phyloP scores from a whole-genome alignment of 2,113 vertebrate species.

The Calypte anna region DNA sequence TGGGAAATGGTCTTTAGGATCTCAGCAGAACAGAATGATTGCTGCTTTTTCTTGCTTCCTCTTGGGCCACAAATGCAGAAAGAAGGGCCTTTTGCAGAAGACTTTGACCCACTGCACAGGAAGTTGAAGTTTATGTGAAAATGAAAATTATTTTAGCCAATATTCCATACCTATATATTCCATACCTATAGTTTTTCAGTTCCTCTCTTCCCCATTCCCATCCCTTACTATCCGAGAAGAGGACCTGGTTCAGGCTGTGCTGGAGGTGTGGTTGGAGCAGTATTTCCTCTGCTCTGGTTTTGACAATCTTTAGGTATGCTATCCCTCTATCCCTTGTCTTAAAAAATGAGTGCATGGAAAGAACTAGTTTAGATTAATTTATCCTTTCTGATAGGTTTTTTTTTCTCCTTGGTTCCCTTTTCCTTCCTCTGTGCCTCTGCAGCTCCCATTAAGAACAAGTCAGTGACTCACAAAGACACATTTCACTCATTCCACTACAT shows the following conservation, averaged over 20 bases:
- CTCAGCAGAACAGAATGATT: not conserved
- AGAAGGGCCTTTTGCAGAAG: conserved; percentile 31
- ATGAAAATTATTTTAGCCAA: not conserved
- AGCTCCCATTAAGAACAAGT: conserved; percentile 46
- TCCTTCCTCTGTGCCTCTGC: conserved; percentile 2
- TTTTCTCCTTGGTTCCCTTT: conserved; percentile 13
- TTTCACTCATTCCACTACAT: conserved; percentile 60
- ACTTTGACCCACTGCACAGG: not conserved
- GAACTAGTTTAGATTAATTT: conserved; percentile 10
- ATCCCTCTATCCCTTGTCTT: not conserved
- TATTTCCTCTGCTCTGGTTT: not conserved
- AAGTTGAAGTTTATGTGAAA: conserved; percentile 8
- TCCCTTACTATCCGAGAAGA: not conserved
- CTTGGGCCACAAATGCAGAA: not conserved
- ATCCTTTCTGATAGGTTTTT: not conserved
- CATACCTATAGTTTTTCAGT: not conserved
- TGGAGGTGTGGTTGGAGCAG: not conserved
- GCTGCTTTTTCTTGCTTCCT: conserved; percentile 43
- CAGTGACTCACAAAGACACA: conserved; percentile 64
- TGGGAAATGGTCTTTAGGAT: not conserved
- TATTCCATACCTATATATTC: not conserved
- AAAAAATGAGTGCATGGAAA: not conserved
- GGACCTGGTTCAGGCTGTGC: not conserved
- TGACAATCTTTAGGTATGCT: not conserved
- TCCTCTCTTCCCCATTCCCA: too few species aligned